Base-by-base conservation (phyloP, 2,113 vertebrate genomes). In the Saimiri boliviensis region DNA sequence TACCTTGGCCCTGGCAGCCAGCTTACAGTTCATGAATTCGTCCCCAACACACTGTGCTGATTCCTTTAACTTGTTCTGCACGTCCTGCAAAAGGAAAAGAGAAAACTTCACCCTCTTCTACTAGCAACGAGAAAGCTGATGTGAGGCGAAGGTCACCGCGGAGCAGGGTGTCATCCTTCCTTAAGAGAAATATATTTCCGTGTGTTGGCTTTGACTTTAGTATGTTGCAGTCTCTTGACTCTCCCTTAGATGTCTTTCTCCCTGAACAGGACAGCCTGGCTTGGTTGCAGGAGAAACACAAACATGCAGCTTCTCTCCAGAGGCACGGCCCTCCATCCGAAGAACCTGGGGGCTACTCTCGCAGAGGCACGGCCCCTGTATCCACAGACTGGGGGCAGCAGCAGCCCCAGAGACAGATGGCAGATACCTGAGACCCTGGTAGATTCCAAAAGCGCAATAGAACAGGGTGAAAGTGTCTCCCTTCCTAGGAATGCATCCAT, bases 1-100 rank as follows among this genome's bases (percentile, higher is more conserved):
- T 98, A 99, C 99, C 99, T 99, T 99, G n/a, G 99, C 99, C 84
- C 98, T 99, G 0, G 99, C 98, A 86, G 99, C 99, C 81, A 99
- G 98, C 97, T 98, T 99, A 97, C 99, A 99, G 30, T 98, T 99
- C 99, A 99, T 98, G 98, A 99, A 99, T 95, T 99, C 99, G 47
- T 99, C 99, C 7, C 99, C 99, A 2, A 98, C 98, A 96, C 99
- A 99, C 97, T 99, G 99, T 89, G 98, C 99, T 42, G 99, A 88
- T 73, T 99, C 99, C 58, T 99, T 99, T 89, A 99, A 98, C 98
- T 99, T 99, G 96, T 98, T 98, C 98, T 99, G 99, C 95, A 99
- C 99, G 54, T 99, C 99, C 99, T 99, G 97, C 92, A 93, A 76
- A 94, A 97, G 90, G 89, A 8, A 94, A 0, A 79, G 79, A 93